Evolutionary conservation across 2,888 invertebrate genomes (phyloP).

Genomic region (Linnaemya vulpina): DNA sequence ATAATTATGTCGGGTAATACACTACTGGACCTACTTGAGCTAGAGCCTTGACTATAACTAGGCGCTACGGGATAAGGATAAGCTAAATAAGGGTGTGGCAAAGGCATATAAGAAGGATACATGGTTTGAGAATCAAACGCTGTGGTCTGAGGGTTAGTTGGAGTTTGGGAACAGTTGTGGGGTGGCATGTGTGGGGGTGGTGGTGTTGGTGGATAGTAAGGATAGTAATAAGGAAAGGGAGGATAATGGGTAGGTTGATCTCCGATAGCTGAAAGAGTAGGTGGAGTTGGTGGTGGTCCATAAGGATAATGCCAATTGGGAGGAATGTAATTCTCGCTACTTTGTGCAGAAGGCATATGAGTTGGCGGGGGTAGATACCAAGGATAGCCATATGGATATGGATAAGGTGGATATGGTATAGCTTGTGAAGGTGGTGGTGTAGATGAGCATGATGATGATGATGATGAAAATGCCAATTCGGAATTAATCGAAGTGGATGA

Average conservation of each 20-base stretch:
- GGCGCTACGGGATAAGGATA: constrained; percentile 77
- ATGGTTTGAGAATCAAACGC: constrained; percentile 76
- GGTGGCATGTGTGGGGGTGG: constrained; percentile 59
- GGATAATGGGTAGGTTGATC: constrained; percentile 73
- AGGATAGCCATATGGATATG: constrained; percentile 79
- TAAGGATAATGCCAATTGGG: constrained; percentile 71
- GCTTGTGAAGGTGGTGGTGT: constrained; percentile 72
- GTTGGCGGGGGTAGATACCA: constrained; percentile 78
- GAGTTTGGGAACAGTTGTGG: constrained; percentile 68
- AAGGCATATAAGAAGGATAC: constrained; percentile 73
- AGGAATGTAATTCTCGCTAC: constrained; percentile 70
- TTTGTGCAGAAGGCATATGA: constrained; percentile 44
- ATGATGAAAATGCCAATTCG: constrained; percentile 73
- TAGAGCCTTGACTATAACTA: constrained; percentile 76
- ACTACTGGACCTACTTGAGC: constrained; percentile 78
- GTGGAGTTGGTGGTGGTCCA: constrained; percentile 55
- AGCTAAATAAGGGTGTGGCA: constrained; percentile 72
- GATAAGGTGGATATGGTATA: constrained; percentile 73
- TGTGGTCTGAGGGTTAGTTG: constrained; percentile 31
- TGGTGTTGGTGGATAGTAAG: constrained; percentile 73
- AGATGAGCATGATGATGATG: constrained; percentile 66
- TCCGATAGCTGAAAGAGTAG: constrained; percentile 7
- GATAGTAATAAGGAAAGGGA: constrained; percentile 78
- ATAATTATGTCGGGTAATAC: constrained; percentile 81
- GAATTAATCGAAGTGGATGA: constrained; percentile 78